phyloP scores from a whole-genome alignment of 1,140 invertebrate genomes.

The Drosophila triauraria region DNA sequence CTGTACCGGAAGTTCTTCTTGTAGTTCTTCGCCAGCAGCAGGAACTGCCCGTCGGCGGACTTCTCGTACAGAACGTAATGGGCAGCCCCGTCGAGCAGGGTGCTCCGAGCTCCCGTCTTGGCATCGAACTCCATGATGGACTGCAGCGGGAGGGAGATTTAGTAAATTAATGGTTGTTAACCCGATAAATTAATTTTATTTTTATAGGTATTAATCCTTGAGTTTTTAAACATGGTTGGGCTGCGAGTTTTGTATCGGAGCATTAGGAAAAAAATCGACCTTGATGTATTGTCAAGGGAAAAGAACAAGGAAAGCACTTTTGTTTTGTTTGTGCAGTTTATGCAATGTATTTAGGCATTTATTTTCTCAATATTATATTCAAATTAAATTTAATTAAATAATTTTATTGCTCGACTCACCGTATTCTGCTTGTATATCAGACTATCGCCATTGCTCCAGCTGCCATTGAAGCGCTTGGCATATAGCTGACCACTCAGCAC shows the following conservation, averaged over 20 bases:
- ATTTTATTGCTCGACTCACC: conserved; percentile 22
- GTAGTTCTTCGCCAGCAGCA: conserved; percentile 76
- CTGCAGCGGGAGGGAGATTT: conserved; percentile 11
- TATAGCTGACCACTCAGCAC: conserved; percentile 85
- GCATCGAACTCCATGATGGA: conserved; percentile 72
- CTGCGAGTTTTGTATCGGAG: no score
- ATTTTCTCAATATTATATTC: no score
- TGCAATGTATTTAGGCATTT: no score
- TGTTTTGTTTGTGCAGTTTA: no score
- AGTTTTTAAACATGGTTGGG: no score
- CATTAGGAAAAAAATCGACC: no score
- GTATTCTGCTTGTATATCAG: conserved; percentile 65
- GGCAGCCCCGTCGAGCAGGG: conserved; percentile 48
- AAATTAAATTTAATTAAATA: no score
- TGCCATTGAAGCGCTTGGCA: conserved; percentile 86
- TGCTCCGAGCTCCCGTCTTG: conserved; percentile 43
- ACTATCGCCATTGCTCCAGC: conserved; percentile 86
- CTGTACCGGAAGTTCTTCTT: conserved; percentile 88
- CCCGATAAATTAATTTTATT: no score
- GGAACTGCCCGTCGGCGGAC: conserved; percentile 70
- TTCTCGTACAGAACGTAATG: conserved; percentile 76
- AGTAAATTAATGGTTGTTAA: not conserved
- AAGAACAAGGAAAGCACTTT: no score
- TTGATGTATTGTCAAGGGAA: no score
- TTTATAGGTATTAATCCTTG: no score